phyloP scores from a whole-genome alignment of 1,140 invertebrate species.

The Limonius californicus region DNA sequence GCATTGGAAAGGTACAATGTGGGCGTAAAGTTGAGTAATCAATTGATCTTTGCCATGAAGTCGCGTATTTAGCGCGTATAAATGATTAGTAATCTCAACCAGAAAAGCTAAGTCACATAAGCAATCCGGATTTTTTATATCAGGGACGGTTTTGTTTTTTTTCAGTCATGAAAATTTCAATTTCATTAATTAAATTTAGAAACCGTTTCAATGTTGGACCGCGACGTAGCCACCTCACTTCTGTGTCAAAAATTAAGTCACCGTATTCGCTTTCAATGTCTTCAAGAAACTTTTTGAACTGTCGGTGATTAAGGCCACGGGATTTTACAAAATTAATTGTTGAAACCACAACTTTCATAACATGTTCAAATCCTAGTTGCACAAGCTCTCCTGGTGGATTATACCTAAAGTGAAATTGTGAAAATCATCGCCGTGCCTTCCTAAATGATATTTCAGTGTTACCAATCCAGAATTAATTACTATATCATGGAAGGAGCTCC shows the following conservation, averaged over 20 bases:
- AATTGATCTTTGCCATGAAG: slow-evolving; percentile 19
- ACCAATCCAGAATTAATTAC: slow-evolving; percentile 23
- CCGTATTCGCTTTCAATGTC: slow-evolving; percentile 37
- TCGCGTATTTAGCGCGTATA: slow-evolving; percentile 5
- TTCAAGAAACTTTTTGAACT: slow-evolving; percentile 26
- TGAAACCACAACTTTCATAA: slow-evolving; percentile 35
- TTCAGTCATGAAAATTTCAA: slow-evolving; percentile 18
- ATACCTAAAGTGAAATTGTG: slow-evolving; percentile 38
- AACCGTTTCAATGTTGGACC: slow-evolving; percentile 32
- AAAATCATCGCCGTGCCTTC: slow-evolving; percentile 1
- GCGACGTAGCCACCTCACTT: slow-evolving; percentile 35
- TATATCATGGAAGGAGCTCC: slow-evolving; percentile 37
- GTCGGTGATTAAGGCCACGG: slow-evolving; percentile 16
- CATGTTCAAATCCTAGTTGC: slow-evolving; percentile 27
- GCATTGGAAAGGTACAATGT: slow-evolving; percentile 19
- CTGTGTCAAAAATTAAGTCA: slow-evolving; percentile 33
- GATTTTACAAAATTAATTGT: slow-evolving; percentile 37
- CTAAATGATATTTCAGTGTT: slow-evolving; percentile 2
- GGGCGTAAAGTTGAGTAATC: slow-evolving; percentile 13
- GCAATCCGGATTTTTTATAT: slow-evolving; percentile 20
- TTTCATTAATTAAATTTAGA: slow-evolving; percentile 25
- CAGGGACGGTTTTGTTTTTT: slow-evolving; percentile 19
- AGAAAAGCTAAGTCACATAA: slow-evolving; percentile 23
- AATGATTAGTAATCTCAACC: slow-evolving; percentile 21
- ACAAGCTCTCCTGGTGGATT: slow-evolving; percentile 36